Evolutionary conservation across 2,113 vertebrate species (phyloP), one percentile per base, ranked within the genome.

Genomic region (Brachirus orientalis): DNA sequence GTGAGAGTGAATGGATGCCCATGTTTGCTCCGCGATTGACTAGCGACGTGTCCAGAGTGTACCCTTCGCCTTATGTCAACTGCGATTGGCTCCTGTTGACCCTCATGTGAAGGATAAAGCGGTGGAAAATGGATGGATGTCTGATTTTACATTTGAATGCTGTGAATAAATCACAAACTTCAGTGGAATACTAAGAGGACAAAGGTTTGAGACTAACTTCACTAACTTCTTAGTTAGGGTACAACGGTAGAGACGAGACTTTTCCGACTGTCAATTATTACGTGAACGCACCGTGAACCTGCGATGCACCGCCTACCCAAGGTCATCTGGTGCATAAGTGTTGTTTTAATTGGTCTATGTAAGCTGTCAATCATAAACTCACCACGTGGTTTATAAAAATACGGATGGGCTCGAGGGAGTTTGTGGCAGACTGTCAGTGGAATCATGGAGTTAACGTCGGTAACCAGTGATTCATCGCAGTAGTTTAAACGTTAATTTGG

Each of bases 341-440:
- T 8, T 6, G 9, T 20, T 72, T 35, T 45, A 6, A 54, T 59
- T 86, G 84, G 79, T 1, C 28, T 0, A 7, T 36, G 10, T 10
- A 5, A 57, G 6, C 54, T 82, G 72, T 67, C 81, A 68, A 66
- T 88, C 79, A 37, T 8, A 19, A 8, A 37, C 22, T 58, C 0
- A 67, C 59, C 79, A 78, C 83, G 69, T 80, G 81, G 83, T 77
- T 12, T 50, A 81, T 80, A 77, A 84, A 74, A 78, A 84, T 71
- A 76, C n/a, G 61, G 60, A 51, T 57, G 69, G 59, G 72, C 81
- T 68, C n/a, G 62, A 69, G 73, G 76, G 84, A n/a, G 84, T 83
- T 79, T 62, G 63, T 65, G 76, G 56, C 63, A 64, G 46, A 59
- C 69, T 68, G 40, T 68, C 45, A 54, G 28, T 3, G 8, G 28